These are phyloP conservation scores for Caenorhabditis sp. DNA, from an alignment of 2,888 invertebrate species.

Conservation along the genomic window DNA sequence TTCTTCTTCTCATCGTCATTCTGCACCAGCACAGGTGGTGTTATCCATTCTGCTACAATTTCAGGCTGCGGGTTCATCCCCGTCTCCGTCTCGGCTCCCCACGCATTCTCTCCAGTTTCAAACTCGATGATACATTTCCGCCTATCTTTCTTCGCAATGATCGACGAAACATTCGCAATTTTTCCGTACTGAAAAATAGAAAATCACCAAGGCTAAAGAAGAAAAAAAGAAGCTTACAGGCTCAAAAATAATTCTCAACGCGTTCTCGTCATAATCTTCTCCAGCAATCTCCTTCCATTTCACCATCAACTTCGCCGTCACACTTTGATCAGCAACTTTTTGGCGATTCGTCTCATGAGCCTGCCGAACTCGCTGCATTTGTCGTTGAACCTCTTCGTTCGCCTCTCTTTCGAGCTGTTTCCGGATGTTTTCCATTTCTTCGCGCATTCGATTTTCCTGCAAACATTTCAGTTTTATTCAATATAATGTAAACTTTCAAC, in stretches of 20 bases:
- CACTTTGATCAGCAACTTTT: neutral
- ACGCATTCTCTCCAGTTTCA: conserved; percentile 26
- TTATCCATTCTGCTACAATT: conserved; percentile 26
- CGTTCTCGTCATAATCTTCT: conserved; percentile 22
- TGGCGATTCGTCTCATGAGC: neutral
- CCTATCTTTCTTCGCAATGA: conserved; percentile 18
- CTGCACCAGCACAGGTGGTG: conserved; percentile 13
- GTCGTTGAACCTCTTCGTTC: conserved; percentile 42
- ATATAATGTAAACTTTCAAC: too few relatives aligned
- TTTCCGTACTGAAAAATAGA: conserved; percentile 19
- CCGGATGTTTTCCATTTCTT: conserved; percentile 45
- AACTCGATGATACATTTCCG: conserved; percentile 31
- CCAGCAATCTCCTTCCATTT: conserved; percentile 28
- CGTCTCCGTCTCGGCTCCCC: conserved; percentile 44
- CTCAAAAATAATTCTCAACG: conserved; percentile 16
- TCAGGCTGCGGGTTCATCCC: conserved; percentile 24
- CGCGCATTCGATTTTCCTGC: conserved; percentile 27
- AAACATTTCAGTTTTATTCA: conserved; percentile 8
- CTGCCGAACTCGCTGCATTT: conserved; percentile 14
- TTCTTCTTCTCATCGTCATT: too few relatives aligned
- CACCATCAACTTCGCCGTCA: conserved; percentile 19
- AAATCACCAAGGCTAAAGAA: too few relatives aligned
- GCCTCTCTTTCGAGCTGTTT: conserved; percentile 41
- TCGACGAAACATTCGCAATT: conserved; percentile 21
- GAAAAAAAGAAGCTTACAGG: conserved; percentile 12